Conservation (phyloP, 1,140 invertebrate species). For the Hyposmocoma kahamanoa region DNA sequence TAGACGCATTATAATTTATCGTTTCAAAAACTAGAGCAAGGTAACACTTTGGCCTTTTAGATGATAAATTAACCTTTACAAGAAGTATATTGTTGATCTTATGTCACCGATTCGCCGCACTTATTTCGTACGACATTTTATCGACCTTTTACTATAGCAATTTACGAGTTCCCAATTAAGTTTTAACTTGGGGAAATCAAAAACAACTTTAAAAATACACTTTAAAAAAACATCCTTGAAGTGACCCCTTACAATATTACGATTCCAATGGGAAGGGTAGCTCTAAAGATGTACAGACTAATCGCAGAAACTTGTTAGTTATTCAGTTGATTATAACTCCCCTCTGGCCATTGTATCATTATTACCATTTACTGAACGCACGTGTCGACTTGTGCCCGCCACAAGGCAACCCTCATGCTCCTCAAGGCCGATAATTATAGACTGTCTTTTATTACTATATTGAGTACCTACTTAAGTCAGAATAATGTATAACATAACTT, state of each 20-base stretch:
- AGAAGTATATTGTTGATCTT: slow-evolving; percentile 8
- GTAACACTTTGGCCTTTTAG: slow-evolving; percentile 20
- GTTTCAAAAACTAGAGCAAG: slow-evolving; percentile 23
- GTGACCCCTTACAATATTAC: slow-evolving; percentile 31
- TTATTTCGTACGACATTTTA: background rate
- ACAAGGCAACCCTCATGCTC: slow-evolving; percentile 37
- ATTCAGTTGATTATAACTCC: slow-evolving; percentile 66
- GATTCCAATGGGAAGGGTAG: slow-evolving; percentile 34
- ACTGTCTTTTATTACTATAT: slow-evolving; percentile 43
- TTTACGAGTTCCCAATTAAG: too few species aligned
- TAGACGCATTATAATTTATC: too few species aligned
- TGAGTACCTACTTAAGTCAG: too few species aligned
- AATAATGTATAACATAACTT: too few species aligned
- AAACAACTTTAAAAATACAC: slow-evolving; percentile 33
- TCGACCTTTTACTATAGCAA: background rate
- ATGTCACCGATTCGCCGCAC: slow-evolving; percentile 5
- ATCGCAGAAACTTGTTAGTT: slow-evolving; percentile 65
- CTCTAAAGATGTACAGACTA: slow-evolving; percentile 51
- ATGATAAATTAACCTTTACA: slow-evolving; percentile 19
- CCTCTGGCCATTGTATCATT: slow-evolving; percentile 67
- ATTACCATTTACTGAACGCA: slow-evolving; percentile 57
- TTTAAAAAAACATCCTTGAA: slow-evolving; percentile 31
- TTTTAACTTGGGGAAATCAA: slow-evolving; percentile 1
- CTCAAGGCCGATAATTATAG: slow-evolving; percentile 63
- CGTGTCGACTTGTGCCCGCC: slow-evolving; percentile 42